These are phyloP conservation scores for Eubasilissa regina DNA, from an alignment of 1,140 invertebrate species.

Conservation along the genomic window DNA sequence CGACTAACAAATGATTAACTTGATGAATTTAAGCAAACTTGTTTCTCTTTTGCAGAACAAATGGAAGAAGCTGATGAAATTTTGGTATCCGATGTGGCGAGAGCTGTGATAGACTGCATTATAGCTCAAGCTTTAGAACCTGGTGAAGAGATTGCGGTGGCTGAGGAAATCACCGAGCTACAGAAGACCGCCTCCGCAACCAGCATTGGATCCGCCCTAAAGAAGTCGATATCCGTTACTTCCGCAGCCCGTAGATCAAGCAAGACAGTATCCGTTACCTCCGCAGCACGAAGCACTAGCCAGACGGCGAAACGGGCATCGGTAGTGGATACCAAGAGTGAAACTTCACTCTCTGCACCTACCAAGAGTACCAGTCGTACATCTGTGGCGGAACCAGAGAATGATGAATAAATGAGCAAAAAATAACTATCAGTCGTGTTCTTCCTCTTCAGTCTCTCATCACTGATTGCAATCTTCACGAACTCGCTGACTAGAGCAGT, in stretches of 20 bases:
- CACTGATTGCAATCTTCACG: neutral
- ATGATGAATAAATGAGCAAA: neutral
- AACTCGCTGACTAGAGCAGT: neutral
- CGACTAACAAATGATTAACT: too few relatives aligned
- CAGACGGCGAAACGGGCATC: neutral
- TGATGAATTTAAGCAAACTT: too few relatives aligned
- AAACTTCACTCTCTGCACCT: constrained; percentile 10
- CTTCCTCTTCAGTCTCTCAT: neutral
- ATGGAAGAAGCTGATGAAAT: constrained; percentile 5
- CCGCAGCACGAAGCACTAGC: neutral
- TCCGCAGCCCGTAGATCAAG: neutral
- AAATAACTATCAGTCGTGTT: neutral
- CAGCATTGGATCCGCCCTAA: constrained; percentile 3
- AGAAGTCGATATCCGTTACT: neutral
- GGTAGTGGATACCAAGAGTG: constrained; percentile 10
- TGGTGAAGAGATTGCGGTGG: neutral
- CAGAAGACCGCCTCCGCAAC: constrained; percentile 17
- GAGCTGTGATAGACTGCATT: constrained; percentile 6
- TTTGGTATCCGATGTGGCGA: neutral
- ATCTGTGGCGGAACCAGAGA: neutral
- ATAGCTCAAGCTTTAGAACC: constrained; percentile 14
- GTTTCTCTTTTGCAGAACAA: constrained; percentile 20
- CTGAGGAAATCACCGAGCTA: constrained; percentile 1
- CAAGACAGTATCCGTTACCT: constrained; percentile 3
- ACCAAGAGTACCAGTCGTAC: constrained; percentile 12